phyloP scores from a whole-genome alignment of 2,888 invertebrate species.

The Philereme vetulata region DNA sequence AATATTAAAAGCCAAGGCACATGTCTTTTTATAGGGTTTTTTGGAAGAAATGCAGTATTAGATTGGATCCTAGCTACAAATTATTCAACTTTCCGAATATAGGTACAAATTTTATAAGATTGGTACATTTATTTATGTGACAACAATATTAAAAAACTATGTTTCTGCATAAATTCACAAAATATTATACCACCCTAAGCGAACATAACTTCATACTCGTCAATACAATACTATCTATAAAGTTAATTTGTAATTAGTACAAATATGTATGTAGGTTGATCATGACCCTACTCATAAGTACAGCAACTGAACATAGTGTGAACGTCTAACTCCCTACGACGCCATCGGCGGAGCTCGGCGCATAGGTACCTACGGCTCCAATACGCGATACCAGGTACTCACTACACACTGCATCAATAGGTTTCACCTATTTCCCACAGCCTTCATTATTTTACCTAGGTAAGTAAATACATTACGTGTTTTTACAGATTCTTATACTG shows the following conservation, averaged over 20 bases:
- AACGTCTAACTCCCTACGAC: slow-evolving; percentile 27
- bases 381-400: slow-evolving; percentile 31
- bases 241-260: slow-evolving; percentile 75
- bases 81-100: slow-evolving; percentile 83
- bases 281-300: slow-evolving; percentile 26
- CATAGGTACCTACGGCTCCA: slow-evolving; percentile 21
- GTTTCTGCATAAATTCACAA: slow-evolving; percentile 82
- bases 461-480: slow-evolving; percentile 46
- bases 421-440: slow-evolving; percentile 68
- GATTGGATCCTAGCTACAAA: slow-evolving; percentile 83
- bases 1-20: slow-evolving; percentile 81
- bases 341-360: slow-evolving; percentile 18
- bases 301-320: slow-evolving; percentile 27
- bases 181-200: slow-evolving; percentile 82
- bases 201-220: slow-evolving; percentile 75
- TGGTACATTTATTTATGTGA: slow-evolving; percentile 83
- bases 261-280: slow-evolving; percentile 63
- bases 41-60: slow-evolving; percentile 79
- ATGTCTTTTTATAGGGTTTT: slow-evolving; percentile 71
- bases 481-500: slow-evolving; percentile 43
- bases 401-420: slow-evolving; percentile 50
- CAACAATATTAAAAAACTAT: slow-evolving; percentile 84
- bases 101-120: slow-evolving; percentile 82
- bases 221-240: slow-evolving; percentile 77
- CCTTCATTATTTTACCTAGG: slow-evolving; percentile 65